Evolutionary conservation across 2,888 invertebrate genomes (phyloP), one percentile per base, ranked within the genome.

Genomic region (Atrina japonica): DNA sequence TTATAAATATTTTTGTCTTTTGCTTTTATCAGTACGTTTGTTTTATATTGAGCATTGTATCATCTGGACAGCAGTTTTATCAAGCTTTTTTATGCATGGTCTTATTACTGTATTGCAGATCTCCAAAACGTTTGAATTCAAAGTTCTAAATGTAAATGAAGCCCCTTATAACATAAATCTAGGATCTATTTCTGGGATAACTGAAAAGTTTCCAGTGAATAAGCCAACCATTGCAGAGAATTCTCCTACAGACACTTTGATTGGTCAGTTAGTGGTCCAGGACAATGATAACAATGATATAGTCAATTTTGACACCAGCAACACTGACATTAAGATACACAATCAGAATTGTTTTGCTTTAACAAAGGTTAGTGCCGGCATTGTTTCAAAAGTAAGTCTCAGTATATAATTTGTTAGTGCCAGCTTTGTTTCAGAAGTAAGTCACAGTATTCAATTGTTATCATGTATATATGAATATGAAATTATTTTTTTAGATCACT

Each of bases 201-300:
- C 40, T 35, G 35, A 35, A 11, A 27, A 50, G 3, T 82, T 77
- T 43, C 58, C 45, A 27, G 59, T 47, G 2, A 65, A 80, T 55
- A 6, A 64, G 29, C 79, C 80, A 53, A 58, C 70, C 59, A 66
- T 80, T 23, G 49, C 47, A 52, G 83, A 83, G 73, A 81, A 80
- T 43, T 23, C 71, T 9, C 63, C 67, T 18, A 60, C 55, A 9
- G 56, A 64, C 6, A 74, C 78, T 14, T 73, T 76, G 56, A 79
- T 83, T 61, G 83, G 82, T 56, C 73, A 74, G 53, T 23, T 82
- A 35, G 40, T 75, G 18, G 75, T 70, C 9, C 49, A 69, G 18
- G 83, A 83, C 66, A 70, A 69, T 47, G 83, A 83, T 53, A 64
- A 40, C 29, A 18, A 55, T 3, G 81, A 82, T 45, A 52, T 35